Conservation (phyloP, 2,113 vertebrate species). For the Oceanodroma tethys region DNA sequence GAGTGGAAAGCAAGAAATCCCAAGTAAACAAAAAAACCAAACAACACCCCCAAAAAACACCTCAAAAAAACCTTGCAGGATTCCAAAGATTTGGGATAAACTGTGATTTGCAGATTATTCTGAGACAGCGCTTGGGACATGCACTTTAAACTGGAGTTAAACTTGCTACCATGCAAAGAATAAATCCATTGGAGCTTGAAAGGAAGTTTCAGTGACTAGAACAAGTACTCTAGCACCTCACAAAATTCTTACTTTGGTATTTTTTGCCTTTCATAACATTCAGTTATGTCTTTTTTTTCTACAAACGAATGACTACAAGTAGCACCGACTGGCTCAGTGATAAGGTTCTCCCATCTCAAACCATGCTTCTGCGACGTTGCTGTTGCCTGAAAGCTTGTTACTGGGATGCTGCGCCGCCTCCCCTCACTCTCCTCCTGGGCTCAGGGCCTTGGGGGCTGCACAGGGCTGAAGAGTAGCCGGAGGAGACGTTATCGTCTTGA, state of each 20-base stretch:
- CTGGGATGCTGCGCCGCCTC: too few species aligned
- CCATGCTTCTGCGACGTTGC: not conserved
- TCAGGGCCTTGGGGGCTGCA: not conserved
- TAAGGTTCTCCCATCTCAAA: not conserved
- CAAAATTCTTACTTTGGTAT: not conserved
- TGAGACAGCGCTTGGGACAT: not conserved
- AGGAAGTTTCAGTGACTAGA: not conserved
- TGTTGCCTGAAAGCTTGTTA: not conserved
- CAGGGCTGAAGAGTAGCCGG: not conserved
- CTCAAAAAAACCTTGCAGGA: not conserved
- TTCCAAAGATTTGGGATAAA: not conserved
- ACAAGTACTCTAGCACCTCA: not conserved
- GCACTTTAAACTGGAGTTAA: not conserved
- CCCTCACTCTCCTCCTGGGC: not conserved
- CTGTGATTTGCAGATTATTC: not conserved
- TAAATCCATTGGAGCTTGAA: not conserved
- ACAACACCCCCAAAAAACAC: accelerated
- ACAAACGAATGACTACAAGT: not conserved
- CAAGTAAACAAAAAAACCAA: not conserved
- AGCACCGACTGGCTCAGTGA: accelerated
- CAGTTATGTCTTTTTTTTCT: not conserved
- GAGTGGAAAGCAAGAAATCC: not conserved
- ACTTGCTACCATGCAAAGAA: not conserved
- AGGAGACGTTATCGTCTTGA: too few species aligned
- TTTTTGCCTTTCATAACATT: not conserved